These are phyloP conservation scores for Oegoconia quadripuncta DNA, from an alignment of 2,888 invertebrate species.

Conservation along the genomic window DNA sequence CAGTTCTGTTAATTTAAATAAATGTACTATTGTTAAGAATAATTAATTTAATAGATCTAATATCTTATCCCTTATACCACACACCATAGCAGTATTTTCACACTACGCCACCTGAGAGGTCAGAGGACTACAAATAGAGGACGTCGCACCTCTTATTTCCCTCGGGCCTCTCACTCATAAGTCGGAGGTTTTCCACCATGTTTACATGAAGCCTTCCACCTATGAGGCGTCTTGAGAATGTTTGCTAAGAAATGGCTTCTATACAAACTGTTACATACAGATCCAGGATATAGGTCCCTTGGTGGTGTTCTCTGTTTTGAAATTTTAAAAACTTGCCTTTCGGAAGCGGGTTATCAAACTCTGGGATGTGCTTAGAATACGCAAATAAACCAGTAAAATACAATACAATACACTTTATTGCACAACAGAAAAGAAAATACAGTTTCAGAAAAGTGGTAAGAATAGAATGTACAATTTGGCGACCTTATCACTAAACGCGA, in stretches of 20 bases:
- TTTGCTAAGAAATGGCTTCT: neutral
- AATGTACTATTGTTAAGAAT: too few relatives aligned
- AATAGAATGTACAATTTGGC: too few relatives aligned
- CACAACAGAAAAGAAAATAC: too few relatives aligned
- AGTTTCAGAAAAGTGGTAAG: too few relatives aligned
- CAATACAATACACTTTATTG: too few relatives aligned
- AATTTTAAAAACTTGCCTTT: too few relatives aligned
- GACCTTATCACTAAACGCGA: too few relatives aligned
- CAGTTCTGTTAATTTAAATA: too few relatives aligned
- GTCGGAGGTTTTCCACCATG: slow-evolving; percentile 29
- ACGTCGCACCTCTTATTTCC: slow-evolving; percentile 53
- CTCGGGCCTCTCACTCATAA: slow-evolving; percentile 42
- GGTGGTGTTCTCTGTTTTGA: too few relatives aligned
- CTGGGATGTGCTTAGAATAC: too few relatives aligned
- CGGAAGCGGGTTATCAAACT: too few relatives aligned
- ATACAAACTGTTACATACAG: neutral
- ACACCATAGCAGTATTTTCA: slow-evolving; percentile 8
- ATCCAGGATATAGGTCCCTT: neutral
- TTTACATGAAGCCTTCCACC: slow-evolving; percentile 8
- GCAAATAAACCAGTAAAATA: too few relatives aligned
- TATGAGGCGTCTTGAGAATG: neutral
- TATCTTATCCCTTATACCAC: slow-evolving; percentile 4
- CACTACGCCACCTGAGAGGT: slow-evolving; percentile 11
- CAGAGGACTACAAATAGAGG: slow-evolving; percentile 36
- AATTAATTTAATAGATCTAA: neutral